phyloP scores from a whole-genome alignment of 2,888 invertebrate genomes.

The Agrotis ipsilon region DNA sequence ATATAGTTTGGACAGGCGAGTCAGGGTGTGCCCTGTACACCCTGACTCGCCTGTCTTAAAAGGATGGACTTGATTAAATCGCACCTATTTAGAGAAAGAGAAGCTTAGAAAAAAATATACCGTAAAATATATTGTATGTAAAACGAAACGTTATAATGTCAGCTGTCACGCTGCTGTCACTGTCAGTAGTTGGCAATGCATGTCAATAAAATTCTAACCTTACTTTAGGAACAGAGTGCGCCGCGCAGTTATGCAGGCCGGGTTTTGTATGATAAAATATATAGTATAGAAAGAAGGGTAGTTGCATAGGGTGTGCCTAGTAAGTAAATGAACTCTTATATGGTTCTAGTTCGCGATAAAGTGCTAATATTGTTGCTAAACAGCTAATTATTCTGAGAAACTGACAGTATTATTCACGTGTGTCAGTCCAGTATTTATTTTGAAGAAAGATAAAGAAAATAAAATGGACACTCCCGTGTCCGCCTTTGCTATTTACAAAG shows the following conservation, averaged over 20 bases:
- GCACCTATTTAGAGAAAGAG: no score
- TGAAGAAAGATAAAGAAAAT: not conserved
- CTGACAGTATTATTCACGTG: slow-evolving; percentile 36
- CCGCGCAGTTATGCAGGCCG: not conserved
- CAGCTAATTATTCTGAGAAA: not conserved
- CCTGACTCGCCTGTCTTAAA: no score
- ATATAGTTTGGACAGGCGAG: no score
- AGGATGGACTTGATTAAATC: no score
- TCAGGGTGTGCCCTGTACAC: no score
- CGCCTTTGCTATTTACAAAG: slow-evolving; percentile 84
- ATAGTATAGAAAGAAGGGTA: not conserved
- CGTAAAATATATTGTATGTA: no score
- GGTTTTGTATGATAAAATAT: not conserved
- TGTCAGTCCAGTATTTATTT: slow-evolving; percentile 22
- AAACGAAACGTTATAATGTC: not conserved
- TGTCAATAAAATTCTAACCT: slow-evolving; percentile 28
- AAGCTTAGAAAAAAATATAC: no score
- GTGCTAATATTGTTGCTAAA: not conserved
- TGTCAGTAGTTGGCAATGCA: not conserved
- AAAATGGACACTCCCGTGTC: slow-evolving; percentile 83
- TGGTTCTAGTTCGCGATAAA: not conserved
- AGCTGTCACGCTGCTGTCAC: not conserved
- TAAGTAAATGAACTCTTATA: not conserved
- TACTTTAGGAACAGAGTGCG: slow-evolving; percentile 10
- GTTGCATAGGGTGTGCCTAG: not conserved